These are phyloP conservation scores for Nothobranchius kuhntae DNA, from an alignment of 2,113 vertebrate species.

Conservation along the genomic window DNA sequence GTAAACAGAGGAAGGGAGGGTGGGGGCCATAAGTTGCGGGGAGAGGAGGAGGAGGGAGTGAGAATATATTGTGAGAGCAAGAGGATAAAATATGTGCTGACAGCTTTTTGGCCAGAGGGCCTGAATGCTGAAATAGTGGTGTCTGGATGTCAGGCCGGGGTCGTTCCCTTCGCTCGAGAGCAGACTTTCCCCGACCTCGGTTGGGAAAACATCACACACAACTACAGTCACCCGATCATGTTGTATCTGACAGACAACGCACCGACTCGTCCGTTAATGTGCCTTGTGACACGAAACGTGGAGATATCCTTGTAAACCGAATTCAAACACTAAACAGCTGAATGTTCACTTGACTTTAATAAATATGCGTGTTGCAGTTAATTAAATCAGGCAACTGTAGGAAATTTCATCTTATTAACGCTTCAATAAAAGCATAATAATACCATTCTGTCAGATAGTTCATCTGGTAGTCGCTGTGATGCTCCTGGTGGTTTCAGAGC, in stretches of 20 bases:
- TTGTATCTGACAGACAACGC: conserved; percentile 46
- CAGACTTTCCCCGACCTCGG: conserved; percentile 60
- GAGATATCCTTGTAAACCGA: not conserved
- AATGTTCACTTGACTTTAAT: not conserved
- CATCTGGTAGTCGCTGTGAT: not conserved
- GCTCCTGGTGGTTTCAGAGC: conserved; percentile 1
- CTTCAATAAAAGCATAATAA: not conserved
- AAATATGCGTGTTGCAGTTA: not conserved
- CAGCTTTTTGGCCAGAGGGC: conserved; percentile 69
- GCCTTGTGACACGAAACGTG: not conserved
- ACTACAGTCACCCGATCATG: conserved; percentile 43
- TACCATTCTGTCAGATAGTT: conserved; percentile 1
- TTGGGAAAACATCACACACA: conserved; percentile 54
- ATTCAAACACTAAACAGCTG: not conserved
- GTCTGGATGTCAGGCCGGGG: conserved; percentile 67
- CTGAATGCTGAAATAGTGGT: conserved; percentile 68
- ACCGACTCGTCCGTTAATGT: conserved; percentile 24
- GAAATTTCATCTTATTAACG: not conserved
- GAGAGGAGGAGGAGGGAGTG: conserved; percentile 28
- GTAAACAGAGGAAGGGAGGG: conserved; percentile 12
- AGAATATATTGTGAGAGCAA: conserved; percentile 61
- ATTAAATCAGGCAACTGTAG: not conserved
- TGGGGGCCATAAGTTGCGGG: conserved; percentile 17
- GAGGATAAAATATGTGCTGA: conserved; percentile 74
- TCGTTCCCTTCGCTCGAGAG: conserved; percentile 56